Percentiles rank a stretch among this genome's conserved stretches.
Evolutionary conservation across 1,140 invertebrate species (phyloP).

Genomic region (Temnothorax curvispinosus): DNA sequence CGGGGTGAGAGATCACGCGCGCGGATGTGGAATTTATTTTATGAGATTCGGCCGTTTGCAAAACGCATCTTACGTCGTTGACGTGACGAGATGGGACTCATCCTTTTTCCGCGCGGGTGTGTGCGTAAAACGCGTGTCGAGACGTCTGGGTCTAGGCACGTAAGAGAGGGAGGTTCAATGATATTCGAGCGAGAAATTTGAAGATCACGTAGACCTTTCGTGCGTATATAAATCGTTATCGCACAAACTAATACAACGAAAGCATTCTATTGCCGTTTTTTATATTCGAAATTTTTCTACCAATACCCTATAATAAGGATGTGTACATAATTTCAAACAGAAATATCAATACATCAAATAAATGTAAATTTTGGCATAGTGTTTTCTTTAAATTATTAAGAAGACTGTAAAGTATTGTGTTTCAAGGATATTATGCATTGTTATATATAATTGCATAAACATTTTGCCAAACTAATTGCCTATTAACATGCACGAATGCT

Average conservation of each 20-base stretch:
- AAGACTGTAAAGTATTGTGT: not conserved
- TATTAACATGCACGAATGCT: not conserved
- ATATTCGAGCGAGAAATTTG: conserved; percentile 33
- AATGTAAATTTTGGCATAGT: not conserved
- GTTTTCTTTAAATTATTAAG: not conserved
- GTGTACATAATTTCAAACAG: not conserved
- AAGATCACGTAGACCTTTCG: conserved; percentile 23
- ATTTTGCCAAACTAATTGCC: not conserved
- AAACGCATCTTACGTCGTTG: conserved; percentile 26
- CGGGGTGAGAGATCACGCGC: not conserved
- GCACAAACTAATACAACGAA: not conserved
- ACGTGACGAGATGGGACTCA: conserved; percentile 13
- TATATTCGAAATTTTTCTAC: not conserved
- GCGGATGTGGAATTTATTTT: conserved; percentile 16
- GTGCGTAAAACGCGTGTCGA: not conserved
- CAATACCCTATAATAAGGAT: not conserved
- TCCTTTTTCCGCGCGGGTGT: conserved; percentile 12
- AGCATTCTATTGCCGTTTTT: not conserved
- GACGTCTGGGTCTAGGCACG: conserved; percentile 3
- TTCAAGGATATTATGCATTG: not conserved
- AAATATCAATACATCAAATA: not conserved
- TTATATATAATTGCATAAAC: not conserved
- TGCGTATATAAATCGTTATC: not conserved
- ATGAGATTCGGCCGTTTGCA: conserved; percentile 16
- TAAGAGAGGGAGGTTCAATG: not conserved